Evolutionary conservation across 1,140 invertebrate species (phyloP), one percentile per base, ranked within the genome.

Genomic region (Macrostomum lignano): DNA sequence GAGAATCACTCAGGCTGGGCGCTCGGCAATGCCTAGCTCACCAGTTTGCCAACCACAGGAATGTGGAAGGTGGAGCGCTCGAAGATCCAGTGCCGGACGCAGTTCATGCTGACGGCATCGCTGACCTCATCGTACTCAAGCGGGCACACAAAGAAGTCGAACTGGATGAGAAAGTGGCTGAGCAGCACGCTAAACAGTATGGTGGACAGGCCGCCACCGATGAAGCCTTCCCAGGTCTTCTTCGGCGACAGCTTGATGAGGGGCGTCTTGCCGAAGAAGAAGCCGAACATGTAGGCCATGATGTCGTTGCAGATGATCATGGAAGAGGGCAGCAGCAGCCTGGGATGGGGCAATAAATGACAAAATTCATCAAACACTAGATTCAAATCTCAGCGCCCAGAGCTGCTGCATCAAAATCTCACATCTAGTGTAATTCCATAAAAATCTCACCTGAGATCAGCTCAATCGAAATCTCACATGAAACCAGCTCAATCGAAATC

Each of bases 291-390:
- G 54, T 98, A 98, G 0, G 88, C 88, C 77, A 91, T 93, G 26
- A 96, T 81, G 61, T 98, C 91, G 61, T 98, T 98, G 54, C 81
- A 77, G 23, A 94, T 81, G 39, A 98, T 91, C 75, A 94, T 88
- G 7, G 79, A 86, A 0, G 94, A 77, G 11, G 88, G 84, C 36
- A 96, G 73, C 45, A 96, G 75, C 47, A 96, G 86, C 86, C 82
- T 88, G 47, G 63, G 70, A n/a, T n/a, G n/a, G n/a, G n/a, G n/a
- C n/a, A n/a, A n/a, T n/a, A n/a, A n/a, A n/a, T n/a, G n/a, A n/a
- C n/a, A n/a, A n/a, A n/a, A n/a, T n/a, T n/a, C n/a, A n/a, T n/a
- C n/a, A n/a, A n/a, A n/a, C n/a, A n/a, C n/a, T n/a, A n/a, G n/a
- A n/a, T n/a, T n/a, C n/a, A n/a, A n/a, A n/a, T n/a, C n/a, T n/a